phyloP scores from a whole-genome alignment of 2,888 invertebrate species.

The Pimpla rufipes region DNA sequence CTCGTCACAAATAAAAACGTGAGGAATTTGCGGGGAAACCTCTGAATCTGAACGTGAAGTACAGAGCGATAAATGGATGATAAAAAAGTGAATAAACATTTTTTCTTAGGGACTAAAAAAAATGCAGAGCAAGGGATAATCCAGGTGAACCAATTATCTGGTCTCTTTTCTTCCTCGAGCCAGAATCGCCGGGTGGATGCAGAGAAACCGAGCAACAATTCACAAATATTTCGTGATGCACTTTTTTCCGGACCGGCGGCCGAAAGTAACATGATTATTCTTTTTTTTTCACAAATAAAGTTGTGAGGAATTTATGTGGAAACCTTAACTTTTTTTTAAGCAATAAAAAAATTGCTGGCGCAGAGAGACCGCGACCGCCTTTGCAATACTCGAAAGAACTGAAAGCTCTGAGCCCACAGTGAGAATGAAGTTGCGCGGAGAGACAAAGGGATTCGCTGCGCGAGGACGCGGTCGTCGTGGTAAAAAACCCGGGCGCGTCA shows the following conservation, averaged over 20 bases:
- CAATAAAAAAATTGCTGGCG: no score
- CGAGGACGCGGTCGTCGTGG: background rate
- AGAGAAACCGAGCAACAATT: no score
- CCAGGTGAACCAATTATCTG: background rate
- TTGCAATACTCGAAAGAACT: conserved; percentile 3
- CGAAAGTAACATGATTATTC: no score
- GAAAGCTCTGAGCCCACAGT: conserved; percentile 7
- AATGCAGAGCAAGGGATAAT: background rate
- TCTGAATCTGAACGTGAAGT: background rate
- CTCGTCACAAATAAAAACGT: no score
- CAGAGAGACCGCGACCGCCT: background rate
- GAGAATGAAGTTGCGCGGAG: conserved; percentile 19
- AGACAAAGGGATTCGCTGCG: conserved; percentile 29
- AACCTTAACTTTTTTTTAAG: no score
- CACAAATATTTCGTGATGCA: no score
- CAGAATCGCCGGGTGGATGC: background rate
- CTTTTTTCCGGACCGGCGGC: no score
- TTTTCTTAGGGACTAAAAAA: no score
- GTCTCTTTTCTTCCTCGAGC: background rate
- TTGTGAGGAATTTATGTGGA: no score
- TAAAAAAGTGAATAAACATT: no score
- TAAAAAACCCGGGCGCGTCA: conserved; percentile 7
- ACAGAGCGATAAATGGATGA: background rate
- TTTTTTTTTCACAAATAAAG: no score
- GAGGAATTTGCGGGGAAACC: no score